Percentiles rank a stretch among this genome's conserved stretches.
Conservation (phyloP, 2,797 vertebrate genomes). For the Bradypodion ventrale region DNA sequence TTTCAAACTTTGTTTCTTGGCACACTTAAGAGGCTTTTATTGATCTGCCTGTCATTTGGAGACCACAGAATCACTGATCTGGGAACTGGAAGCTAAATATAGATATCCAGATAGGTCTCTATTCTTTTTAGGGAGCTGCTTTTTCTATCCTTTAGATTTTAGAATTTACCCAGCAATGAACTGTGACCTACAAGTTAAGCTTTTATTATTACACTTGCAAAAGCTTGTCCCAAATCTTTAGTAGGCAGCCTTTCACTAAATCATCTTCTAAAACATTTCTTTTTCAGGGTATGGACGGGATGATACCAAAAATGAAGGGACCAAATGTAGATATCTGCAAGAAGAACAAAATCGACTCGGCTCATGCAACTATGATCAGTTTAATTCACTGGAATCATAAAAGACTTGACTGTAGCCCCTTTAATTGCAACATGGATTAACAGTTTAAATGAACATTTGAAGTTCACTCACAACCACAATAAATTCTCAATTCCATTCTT, state of each 20-base stretch:
- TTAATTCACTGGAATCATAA: too few species aligned
- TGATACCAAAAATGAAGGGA: too few species aligned
- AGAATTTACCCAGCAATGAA: conserved; percentile 35
- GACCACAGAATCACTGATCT: background rate
- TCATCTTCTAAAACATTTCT: conserved; percentile 16
- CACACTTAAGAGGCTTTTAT: conserved; percentile 22
- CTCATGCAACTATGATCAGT: too few species aligned
- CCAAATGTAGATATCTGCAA: too few species aligned
- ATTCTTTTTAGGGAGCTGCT: conserved; percentile 8
- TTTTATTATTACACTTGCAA: conserved; percentile 16
- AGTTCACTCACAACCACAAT: too few species aligned
- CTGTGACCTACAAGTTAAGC: conserved; percentile 34
- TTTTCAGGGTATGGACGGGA: background rate
- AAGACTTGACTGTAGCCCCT: too few species aligned
- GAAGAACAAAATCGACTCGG: too few species aligned
- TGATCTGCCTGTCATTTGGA: conserved; percentile 5
- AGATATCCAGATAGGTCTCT: background rate
- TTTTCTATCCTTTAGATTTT: conserved; percentile 23
- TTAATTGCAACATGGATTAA: too few species aligned
- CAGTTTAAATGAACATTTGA: too few species aligned
- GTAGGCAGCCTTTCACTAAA: conserved; percentile 13
- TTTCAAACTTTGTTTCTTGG: conserved; percentile 27
- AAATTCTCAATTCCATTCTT: too few species aligned
- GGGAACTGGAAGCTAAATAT: conserved; percentile 13
- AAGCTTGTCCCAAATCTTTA: conserved; percentile 17